These are phyloP conservation scores for Drosophila austrosaltans DNA, from an alignment of 2,888 invertebrate genomes.

Conservation along the genomic window DNA sequence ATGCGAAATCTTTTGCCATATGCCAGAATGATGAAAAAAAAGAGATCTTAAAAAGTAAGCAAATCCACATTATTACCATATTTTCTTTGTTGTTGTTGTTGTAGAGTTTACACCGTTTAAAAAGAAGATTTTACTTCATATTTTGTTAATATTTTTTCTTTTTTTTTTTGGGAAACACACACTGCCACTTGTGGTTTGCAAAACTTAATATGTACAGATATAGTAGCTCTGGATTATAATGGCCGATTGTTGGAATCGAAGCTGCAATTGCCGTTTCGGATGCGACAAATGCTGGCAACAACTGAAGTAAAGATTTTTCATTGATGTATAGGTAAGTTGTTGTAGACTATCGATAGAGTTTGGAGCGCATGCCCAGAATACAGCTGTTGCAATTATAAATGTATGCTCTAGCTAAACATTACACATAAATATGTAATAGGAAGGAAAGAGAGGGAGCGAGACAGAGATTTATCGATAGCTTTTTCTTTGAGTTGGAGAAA, in stretches of 20 bases:
- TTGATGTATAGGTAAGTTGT: conserved; percentile 23
- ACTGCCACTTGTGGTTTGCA: conserved; percentile 69
- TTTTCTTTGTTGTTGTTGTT: neutral
- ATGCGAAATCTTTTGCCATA: conserved; percentile 31
- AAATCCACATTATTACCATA: conserved; percentile 1
- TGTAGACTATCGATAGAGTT: conserved; percentile 21
- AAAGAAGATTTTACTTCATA: conserved; percentile 9
- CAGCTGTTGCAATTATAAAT: conserved; percentile 53
- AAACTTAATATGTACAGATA: conserved; percentile 19
- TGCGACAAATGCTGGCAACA: conserved; percentile 71
- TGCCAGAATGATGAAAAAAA: neutral
- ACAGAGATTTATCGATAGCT: too few species aligned
- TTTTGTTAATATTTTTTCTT: conserved; percentile 27
- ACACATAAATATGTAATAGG: too few species aligned
- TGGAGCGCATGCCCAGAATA: conserved; percentile 34
- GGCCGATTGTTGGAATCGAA: conserved; percentile 22
- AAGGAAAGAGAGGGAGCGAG: too few species aligned
- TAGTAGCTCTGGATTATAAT: conserved; percentile 24
- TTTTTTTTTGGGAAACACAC: neutral
- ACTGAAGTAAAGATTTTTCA: conserved; percentile 67
- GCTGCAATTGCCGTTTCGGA: conserved; percentile 49
- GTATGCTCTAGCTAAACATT: neutral
- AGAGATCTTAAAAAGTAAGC: neutral
- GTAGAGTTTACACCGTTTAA: neutral
- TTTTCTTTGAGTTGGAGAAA: too few species aligned